Percentiles rank a stretch among this genome's conserved stretches.
These are phyloP conservation scores for Lysiphlebus fabarum DNA, from an alignment of 1,140 invertebrate species.

Conservation along the genomic window DNA sequence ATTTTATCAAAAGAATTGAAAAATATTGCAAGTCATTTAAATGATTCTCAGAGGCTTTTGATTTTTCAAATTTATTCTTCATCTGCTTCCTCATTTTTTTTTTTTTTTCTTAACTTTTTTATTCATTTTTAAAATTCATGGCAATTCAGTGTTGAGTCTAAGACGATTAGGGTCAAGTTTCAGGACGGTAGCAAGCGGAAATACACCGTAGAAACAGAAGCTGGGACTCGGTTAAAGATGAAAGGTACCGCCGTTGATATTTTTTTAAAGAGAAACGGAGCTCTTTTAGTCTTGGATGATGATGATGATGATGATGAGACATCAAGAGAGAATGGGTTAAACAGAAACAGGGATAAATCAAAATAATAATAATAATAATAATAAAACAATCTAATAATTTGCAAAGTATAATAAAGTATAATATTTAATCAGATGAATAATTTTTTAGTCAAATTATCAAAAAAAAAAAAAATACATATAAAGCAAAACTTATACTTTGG, in stretches of 20 bases:
- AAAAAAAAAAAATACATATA: too few relatives aligned
- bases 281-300: not conserved
- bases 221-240: slow-evolving; percentile 36
- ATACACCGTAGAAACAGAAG: slow-evolving; percentile 49
- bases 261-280: slow-evolving; percentile 4
- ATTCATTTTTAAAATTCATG: slow-evolving; percentile 19
- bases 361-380: too few relatives aligned
- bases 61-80: not conserved
- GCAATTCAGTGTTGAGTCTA: slow-evolving; percentile 22
- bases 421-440: too few relatives aligned
- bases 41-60: too few relatives aligned
- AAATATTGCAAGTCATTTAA: too few relatives aligned
- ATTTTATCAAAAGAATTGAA: too few relatives aligned
- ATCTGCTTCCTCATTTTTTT: not conserved
- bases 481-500: too few relatives aligned
- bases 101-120: slow-evolving; percentile 7
- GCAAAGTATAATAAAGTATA: too few relatives aligned
- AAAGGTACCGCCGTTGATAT: slow-evolving; percentile 38
- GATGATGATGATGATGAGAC: not conserved
- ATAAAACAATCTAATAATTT: too few relatives aligned
- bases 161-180: slow-evolving; percentile 47
- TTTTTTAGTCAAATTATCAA: too few relatives aligned
- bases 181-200: slow-evolving; percentile 49
- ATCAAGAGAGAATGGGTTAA: not conserved
- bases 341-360: not conserved